phyloP scores from a whole-genome alignment of 2,113 vertebrate species.

The Phaethon lepturus region DNA sequence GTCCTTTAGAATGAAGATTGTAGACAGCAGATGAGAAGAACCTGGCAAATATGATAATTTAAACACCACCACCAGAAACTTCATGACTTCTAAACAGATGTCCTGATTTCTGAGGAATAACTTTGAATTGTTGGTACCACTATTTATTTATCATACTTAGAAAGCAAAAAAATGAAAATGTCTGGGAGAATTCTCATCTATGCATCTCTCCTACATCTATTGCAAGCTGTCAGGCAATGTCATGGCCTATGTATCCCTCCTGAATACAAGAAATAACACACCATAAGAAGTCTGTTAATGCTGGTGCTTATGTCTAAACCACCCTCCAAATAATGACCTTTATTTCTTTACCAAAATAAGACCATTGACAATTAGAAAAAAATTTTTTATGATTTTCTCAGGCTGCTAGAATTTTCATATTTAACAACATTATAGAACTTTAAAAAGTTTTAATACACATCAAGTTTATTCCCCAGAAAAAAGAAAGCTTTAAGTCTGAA shows the following conservation, averaged over 20 bases:
- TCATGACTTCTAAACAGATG: not conserved
- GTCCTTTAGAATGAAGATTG: not conserved
- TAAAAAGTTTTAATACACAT: not conserved
- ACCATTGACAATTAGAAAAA: not conserved
- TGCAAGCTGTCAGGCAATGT: not conserved
- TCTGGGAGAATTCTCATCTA: not conserved
- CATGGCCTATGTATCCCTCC: rapidly evolving
- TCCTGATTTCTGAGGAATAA: not conserved
- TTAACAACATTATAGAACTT: not conserved
- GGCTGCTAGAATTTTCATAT: not conserved
- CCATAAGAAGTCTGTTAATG: not conserved
- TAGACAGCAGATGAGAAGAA: not conserved
- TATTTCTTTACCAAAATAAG: not conserved
- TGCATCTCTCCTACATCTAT: not conserved
- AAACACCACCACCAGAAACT: not conserved
- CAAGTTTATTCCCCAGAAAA: not conserved
- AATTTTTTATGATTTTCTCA: not conserved
- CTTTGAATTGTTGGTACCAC: not conserved
- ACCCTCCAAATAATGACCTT: rapidly evolving
- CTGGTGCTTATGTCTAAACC: rapidly evolving
- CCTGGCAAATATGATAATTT: not conserved
- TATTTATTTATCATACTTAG: not conserved
- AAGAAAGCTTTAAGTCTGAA: not conserved
- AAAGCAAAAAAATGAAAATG: not conserved
- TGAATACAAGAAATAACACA: not conserved